Evolutionary conservation across 2,113 vertebrate genomes (phyloP).

Genomic region (Pavo muticus): DNA sequence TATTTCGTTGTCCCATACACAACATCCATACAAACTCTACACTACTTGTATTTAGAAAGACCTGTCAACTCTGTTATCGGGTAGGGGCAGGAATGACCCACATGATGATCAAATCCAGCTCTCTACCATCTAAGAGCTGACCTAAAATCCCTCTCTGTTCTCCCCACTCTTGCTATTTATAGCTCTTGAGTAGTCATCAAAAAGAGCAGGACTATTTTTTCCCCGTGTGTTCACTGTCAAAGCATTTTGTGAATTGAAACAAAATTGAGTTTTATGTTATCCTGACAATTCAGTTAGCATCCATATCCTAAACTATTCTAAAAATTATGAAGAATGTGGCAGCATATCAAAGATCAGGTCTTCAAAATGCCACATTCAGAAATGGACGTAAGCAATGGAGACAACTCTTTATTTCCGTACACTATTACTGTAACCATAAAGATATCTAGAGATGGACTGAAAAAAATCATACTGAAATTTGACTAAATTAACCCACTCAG

Average conservation of each 20-base stretch:
- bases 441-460: background rate
- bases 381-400: background rate
- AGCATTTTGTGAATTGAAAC: background rate
- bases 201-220: constrained; percentile 8
- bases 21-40: background rate
- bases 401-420: background rate
- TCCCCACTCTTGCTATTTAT: constrained; percentile 15
- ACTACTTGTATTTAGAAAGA: background rate
- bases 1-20: background rate
- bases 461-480: background rate
- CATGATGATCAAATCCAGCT: background rate
- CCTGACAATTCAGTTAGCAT: background rate
- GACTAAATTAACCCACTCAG: background rate
- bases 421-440: background rate
- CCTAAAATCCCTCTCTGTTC: background rate
- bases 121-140: background rate
- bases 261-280: background rate
- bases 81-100: background rate
- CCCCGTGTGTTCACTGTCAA: background rate
- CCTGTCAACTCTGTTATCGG: background rate
- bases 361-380: background rate
- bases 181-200: background rate
- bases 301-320: background rate
- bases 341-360: background rate
- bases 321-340: background rate